Base-by-base conservation (phyloP, 2,888 invertebrate species). In the Melanargia galathea region DNA sequence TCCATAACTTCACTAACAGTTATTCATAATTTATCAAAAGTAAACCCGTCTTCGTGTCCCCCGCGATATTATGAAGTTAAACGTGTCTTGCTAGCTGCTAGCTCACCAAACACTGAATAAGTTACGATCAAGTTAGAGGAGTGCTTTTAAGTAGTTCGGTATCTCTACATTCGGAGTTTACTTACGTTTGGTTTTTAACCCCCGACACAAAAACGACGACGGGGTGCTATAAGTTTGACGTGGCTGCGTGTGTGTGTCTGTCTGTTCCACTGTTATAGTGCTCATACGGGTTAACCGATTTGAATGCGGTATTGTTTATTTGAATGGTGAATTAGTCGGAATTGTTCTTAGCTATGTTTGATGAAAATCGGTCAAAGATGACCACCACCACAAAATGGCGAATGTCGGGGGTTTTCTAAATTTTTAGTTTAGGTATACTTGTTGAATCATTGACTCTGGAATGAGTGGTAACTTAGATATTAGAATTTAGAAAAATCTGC, bases 91-190 rank as follows among this genome's bases (percentile, higher is more conserved):
- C 66, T 63, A 63, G 68, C 66, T 60, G 68, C 66, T 63, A 63
- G 68, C 66, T 71, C 70, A 65, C 64, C 69, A 67, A 72, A 71
- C 67, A 62, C 69, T 71, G 70, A 71, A 72, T 74, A 72, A 71
- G 65, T 72, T 65, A 73, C 66, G 49, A 52, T 59, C 56, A 71
- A 68, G 69, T 70, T 72, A 64, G 63, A 58, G 62, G 57, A 54
- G 49, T 59, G 64, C 61, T 69, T 69, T 62, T 58, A 54, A 51
- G 16, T 63, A 60, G 57, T 57, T 67, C 64, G 61, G 63, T 65
- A 66, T 70, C 62, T 56, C 20, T 59, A 46, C 52, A 60, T 60
- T 59, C 61, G 52, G 48, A 65, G 58, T 63, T 49, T 22, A 8
- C 40, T 58, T 57, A 60, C 45, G 63, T 67, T 45, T 24, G 18